Evolutionary conservation across 2,797 vertebrate genomes (phyloP), one percentile per base, ranked within the genome.

Genomic region (Bufotes viridis): DNA sequence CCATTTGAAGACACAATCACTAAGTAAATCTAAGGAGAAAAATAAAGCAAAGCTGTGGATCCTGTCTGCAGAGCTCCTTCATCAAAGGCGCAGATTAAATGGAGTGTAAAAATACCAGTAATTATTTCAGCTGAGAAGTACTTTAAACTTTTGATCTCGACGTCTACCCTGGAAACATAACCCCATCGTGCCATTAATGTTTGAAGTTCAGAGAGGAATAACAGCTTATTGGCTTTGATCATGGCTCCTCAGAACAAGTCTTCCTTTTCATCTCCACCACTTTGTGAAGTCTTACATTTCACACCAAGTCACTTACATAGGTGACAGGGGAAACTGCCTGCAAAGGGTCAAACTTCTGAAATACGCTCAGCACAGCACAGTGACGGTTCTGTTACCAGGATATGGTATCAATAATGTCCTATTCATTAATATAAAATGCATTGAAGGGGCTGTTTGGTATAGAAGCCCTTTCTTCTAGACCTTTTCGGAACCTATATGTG

Each of bases 211-310:
- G 53, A 76, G 72, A 78, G 91, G 92, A 92, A 92, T 92, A 91
- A 92, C 91, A 91, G 91, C 93, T 92, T 92, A 58, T 81, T 84
- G 92, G 93, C 96, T 97, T 95, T 95, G 93, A 93, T 96, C 93
- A 90, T 94, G 94, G 92, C 92, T 90, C 93, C 93, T 93, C 93
- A 95, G 95, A 94, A 95, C 91, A 91, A 93, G 89, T 91, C 83
- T 3, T 87, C 79, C 93, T 95, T 84, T 95, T 94, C 92, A 93
- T 93, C 90, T 90, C 83, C 90, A 93, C 90, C 87, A 89, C 92
- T 94, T 93, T 93, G 91, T 90, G 86, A 81, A 92, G 92, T 91
- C 93, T 92, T 87, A 90, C 90, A 81, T 91, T 91, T 90, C 90
- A 88, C 91, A 90, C 90, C 79, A 90, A 92, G 92, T 93, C 87